Evolutionary conservation across 1,140 invertebrate species (phyloP).

Genomic region (Drosophila athabasca): DNA sequence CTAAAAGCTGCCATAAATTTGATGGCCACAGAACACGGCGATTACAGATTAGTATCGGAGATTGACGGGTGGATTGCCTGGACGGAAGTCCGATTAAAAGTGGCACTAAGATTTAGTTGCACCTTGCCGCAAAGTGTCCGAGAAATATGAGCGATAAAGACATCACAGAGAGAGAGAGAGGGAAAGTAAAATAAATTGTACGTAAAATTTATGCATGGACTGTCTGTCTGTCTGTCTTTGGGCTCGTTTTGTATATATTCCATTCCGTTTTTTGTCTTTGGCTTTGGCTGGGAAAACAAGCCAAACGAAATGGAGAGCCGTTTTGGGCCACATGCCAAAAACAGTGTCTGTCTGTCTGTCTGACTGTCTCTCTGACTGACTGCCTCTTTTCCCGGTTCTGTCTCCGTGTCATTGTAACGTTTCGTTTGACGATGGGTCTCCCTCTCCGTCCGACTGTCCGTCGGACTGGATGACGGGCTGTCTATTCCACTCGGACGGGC

Average conservation of each 20-base stretch:
- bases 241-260: slow-evolving; percentile 11
- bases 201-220: slow-evolving; percentile 53
- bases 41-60: slow-evolving; percentile 43
- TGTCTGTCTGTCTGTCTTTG: background rate
- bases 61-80: slow-evolving; percentile 22
- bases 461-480: slow-evolving; percentile 56
- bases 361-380: slow-evolving; percentile 2
- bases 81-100: slow-evolving; percentile 1
- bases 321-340: slow-evolving; percentile 56
- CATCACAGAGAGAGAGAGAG: slow-evolving; percentile 10
- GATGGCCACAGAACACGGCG: slow-evolving; percentile 25
- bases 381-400: slow-evolving; percentile 4
- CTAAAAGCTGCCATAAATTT: slow-evolving; percentile 70
- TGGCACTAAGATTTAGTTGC: slow-evolving; percentile 30
- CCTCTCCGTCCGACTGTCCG: slow-evolving; percentile 15
- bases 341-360: slow-evolving; percentile 5
- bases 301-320: slow-evolving; percentile 45
- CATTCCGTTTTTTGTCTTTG: slow-evolving; percentile 41
- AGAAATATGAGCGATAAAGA: slow-evolving; percentile 33
- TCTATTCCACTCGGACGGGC: slow-evolving; percentile 58
- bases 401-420: slow-evolving; percentile 47
- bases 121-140: slow-evolving; percentile 36
- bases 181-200: slow-evolving; percentile 53
- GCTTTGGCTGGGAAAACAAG: slow-evolving; percentile 41
- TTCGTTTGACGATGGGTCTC: slow-evolving; percentile 36